phyloP scores from a whole-genome alignment of 2,888 invertebrate species.

The Dicyrtoma fusca region DNA sequence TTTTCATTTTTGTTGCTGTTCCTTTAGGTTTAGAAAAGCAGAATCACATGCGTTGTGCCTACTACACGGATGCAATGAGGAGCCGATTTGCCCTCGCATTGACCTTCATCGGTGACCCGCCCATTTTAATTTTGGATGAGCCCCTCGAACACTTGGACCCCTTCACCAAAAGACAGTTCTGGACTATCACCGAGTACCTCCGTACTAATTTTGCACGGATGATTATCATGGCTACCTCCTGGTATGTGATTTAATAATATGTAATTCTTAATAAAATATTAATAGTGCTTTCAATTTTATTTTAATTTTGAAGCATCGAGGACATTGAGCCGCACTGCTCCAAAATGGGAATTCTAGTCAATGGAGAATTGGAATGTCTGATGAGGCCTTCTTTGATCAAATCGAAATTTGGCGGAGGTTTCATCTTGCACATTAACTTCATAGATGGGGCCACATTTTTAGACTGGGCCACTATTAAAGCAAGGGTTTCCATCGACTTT shows the following conservation, averaged over 20 bases:
- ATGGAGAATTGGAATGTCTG: constrained; percentile 20
- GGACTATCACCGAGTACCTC: constrained; percentile 17
- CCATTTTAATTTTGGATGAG: constrained; percentile 28
- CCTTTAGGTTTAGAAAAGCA: not conserved
- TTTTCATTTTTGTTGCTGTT: not conserved
- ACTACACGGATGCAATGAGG: constrained; percentile 6
- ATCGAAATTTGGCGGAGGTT: not conserved
- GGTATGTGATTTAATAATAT: constrained; percentile 1
- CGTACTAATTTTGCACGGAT: not conserved
- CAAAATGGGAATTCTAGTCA: constrained; percentile 15
- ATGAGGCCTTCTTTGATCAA: not conserved
- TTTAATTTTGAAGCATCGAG: constrained; percentile 1
- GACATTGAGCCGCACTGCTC: constrained; percentile 12
- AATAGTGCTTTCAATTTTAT: not conserved
- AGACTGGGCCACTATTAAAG: constrained; percentile 20
- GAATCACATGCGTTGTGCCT: not conserved
- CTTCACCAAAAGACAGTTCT: constrained; percentile 29
- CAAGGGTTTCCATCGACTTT: not conserved
- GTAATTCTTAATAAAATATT: not conserved
- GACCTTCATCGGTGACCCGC: constrained; percentile 33
- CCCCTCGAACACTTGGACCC: constrained; percentile 18
- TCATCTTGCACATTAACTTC: not conserved
- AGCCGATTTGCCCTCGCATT: constrained; percentile 12
- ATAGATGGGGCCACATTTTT: not conserved
- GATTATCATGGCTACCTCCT: constrained; percentile 6